Conservation (phyloP, 2,888 invertebrate genomes). For the Omphaloscelis lunosa region DNA sequence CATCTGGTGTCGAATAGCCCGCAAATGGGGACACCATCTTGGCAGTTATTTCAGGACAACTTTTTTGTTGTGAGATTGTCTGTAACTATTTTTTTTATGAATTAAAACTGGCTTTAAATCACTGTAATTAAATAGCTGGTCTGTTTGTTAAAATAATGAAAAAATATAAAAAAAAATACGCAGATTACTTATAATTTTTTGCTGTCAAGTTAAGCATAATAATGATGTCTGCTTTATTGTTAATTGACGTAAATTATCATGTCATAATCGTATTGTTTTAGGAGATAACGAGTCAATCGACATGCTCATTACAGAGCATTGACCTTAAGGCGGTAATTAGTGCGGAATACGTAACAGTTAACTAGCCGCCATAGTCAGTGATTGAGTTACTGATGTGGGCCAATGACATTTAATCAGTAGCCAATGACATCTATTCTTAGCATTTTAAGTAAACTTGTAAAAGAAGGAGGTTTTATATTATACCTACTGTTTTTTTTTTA, state of each 20-base stretch:
- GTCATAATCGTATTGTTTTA: conserved; percentile 41
- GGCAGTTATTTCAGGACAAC: conserved; percentile 13
- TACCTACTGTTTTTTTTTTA: background rate
- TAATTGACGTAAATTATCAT: conserved; percentile 18
- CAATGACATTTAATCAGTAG: conserved; percentile 40
- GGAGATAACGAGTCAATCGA: conserved; percentile 41
- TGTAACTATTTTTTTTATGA: too few species aligned
- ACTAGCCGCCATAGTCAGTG: conserved; percentile 23
- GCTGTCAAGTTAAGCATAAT: background rate
- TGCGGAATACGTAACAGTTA: conserved; percentile 56
- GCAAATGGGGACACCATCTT: conserved; percentile 33
- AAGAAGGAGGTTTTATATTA: background rate
- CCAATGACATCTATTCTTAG: background rate
- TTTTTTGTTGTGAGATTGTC: background rate
- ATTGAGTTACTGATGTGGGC: conserved; percentile 44
- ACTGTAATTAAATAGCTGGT: background rate
- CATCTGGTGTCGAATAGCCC: conserved; percentile 53
- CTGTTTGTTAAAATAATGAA: background rate
- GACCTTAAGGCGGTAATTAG: conserved; percentile 64
- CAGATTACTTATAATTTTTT: background rate
- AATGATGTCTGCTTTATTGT: background rate
- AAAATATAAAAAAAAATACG: background rate
- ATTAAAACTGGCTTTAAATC: background rate
- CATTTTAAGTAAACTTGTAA: background rate
- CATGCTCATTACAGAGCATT: conserved; percentile 36